Conservation (phyloP, 1,140 invertebrate genomes). For the Pissodes strobi region DNA sequence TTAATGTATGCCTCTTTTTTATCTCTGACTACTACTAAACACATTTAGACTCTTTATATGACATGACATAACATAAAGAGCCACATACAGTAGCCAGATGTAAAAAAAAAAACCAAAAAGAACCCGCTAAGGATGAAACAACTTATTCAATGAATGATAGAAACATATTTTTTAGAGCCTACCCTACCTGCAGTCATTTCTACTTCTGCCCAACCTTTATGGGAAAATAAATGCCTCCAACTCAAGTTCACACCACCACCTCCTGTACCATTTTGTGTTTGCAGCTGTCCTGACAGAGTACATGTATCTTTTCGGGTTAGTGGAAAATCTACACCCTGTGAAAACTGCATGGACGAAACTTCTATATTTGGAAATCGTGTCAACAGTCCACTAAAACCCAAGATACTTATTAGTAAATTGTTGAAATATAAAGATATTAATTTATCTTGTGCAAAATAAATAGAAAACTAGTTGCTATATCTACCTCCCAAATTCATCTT, state of each 20-base stretch:
- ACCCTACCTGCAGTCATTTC: slow-evolving; percentile 76
- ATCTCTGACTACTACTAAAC: too few relatives aligned
- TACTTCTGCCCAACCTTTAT: slow-evolving; percentile 83
- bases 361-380: slow-evolving; percentile 76
- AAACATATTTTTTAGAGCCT: too few relatives aligned
- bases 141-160: too few relatives aligned
- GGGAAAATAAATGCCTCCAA: slow-evolving; percentile 75
- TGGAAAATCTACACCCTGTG: slow-evolving; percentile 91
- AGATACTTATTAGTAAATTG: slow-evolving; percentile 7
- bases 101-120: too few relatives aligned
- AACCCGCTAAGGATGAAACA: too few relatives aligned
- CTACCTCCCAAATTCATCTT: slow-evolving; percentile 49
- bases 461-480: slow-evolving; percentile 6
- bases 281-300: slow-evolving; percentile 77
- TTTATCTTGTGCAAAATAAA: slow-evolving; percentile 6
- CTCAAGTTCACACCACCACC: slow-evolving; percentile 74
- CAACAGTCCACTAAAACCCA: slow-evolving; percentile 58
- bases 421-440: slow-evolving; percentile 5
- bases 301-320: slow-evolving; percentile 83
- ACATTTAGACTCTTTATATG: too few relatives aligned
- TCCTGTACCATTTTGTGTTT: slow-evolving; percentile 85
- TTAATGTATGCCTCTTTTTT: too few relatives aligned
- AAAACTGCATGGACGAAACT: slow-evolving; percentile 87
- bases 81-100: too few relatives aligned
- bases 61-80: too few relatives aligned